Conservation (phyloP, 2,888 invertebrate species). For the Ernsta delagoae region DNA sequence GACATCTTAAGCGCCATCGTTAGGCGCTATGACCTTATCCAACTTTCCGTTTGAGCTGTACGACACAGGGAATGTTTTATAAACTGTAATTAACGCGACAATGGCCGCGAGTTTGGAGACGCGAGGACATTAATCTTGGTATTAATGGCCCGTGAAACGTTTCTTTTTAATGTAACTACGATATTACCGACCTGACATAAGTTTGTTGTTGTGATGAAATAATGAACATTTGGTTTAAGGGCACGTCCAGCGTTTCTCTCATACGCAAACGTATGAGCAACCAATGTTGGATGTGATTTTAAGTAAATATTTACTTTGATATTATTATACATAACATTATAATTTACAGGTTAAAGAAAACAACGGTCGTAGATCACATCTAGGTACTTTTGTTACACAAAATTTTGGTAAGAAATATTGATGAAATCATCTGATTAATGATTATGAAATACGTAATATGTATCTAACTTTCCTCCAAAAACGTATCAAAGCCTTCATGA, state of each 20-base stretch:
- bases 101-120: slow-evolving; percentile 21
- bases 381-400: no score
- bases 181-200: slow-evolving; percentile 10
- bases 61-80: slow-evolving; percentile 10
- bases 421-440: no score
- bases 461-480: no score
- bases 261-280: no score
- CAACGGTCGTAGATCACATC: no score
- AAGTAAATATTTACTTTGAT: no score
- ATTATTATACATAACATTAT: no score
- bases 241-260: neutral
- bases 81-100: slow-evolving; percentile 24
- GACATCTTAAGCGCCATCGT: neutral
- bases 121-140: slow-evolving; percentile 18
- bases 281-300: no score
- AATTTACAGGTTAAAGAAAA: no score
- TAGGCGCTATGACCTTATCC: slow-evolving; percentile 2
- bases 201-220: neutral
- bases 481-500: no score
- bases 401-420: no score
- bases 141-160: slow-evolving; percentile 25
- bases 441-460: no score
- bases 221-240: neutral
- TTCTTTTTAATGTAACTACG: slow-evolving; percentile 25
- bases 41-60: neutral